Conservation (phyloP, 2,888 invertebrate genomes). For the Aproaerema taeniolella region DNA sequence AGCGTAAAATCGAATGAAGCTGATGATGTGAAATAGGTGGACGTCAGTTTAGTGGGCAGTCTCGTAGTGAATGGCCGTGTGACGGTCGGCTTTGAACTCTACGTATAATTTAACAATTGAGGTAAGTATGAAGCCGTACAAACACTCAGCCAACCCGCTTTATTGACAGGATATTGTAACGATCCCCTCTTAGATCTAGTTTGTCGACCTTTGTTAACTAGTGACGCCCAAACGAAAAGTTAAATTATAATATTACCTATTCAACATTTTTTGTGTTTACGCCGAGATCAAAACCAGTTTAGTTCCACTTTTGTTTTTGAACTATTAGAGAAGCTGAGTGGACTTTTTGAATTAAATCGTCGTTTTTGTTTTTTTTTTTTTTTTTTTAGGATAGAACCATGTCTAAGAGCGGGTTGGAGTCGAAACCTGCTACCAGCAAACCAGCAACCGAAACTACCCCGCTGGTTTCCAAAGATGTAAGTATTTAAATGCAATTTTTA, state of each 20-base stretch:
- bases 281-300: conserved; percentile 6
- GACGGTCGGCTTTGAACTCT: background rate
- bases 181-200: conserved; percentile 1
- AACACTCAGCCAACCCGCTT: conserved; percentile 1
- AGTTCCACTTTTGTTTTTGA: conserved; percentile 1
- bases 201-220: conserved; percentile 2
- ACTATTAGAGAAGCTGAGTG: background rate
- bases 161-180: conserved; percentile 9
- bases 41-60: conserved; percentile 5
- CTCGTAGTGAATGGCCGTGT: conserved; percentile 2
- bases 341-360: background rate
- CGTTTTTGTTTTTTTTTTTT: background rate
- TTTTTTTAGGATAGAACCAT: conserved; percentile 3
- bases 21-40: no score
- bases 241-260: background rate
- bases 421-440: conserved; percentile 2
- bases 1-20: no score
- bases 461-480: conserved; percentile 47
- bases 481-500: conserved; percentile 21
- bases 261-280: background rate
- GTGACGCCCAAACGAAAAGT: background rate
- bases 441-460: conserved; percentile 48
- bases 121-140: conserved; percentile 9
- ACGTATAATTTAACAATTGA: background rate
- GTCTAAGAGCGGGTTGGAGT: conserved; percentile 6